phyloP scores from a whole-genome alignment of 2,113 vertebrate species.

The Sus scrofa region T2T-Sscrofa CM000818.6:116249001-116249500 shows the following conservation, averaged over 20 bases:
- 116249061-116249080: slow-evolving; percentile 63
- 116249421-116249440: background rate
- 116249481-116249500: background rate
- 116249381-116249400: background rate
- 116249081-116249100: slow-evolving; percentile 76
- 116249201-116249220: slow-evolving; percentile 54
- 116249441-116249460: background rate
- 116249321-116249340: slow-evolving; percentile 15
- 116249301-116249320: background rate
- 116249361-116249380: background rate
- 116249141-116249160: slow-evolving; percentile 15
- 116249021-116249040: slow-evolving; percentile 60
- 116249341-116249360: background rate
- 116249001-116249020: slow-evolving; percentile 55
- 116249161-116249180: slow-evolving; percentile 31
- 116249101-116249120: slow-evolving; percentile 41
- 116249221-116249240: slow-evolving; percentile 64
- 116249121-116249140: background rate
- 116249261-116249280: background rate
- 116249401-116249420: background rate
- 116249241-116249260: slow-evolving; percentile 49
- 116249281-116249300: slow-evolving; percentile 52
- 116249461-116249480: background rate
- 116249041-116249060: slow-evolving; percentile 59
- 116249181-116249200: slow-evolving; percentile 72